Evolutionary conservation across 2,888 invertebrate genomes (phyloP).

Genomic region (Drosophila paramelanica): DNA sequence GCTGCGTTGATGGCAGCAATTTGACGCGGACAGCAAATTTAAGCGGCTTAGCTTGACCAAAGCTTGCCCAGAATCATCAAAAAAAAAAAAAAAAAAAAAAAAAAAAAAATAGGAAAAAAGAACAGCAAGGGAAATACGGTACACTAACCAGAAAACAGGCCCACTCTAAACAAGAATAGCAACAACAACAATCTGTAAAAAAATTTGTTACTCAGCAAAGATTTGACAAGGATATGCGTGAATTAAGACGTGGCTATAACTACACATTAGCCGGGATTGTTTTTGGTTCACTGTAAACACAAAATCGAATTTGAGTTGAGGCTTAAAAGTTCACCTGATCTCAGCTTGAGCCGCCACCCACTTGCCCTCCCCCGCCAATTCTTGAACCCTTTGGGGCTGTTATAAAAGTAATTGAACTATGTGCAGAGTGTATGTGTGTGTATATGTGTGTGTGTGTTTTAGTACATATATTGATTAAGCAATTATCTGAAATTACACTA

Average conservation of each 20-base stretch:
- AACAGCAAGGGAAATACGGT: background rate
- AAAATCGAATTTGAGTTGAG: background rate
- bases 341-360: background rate
- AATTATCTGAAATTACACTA: conserved; percentile 69
- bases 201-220: conserved; percentile 43
- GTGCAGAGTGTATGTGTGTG: background rate
- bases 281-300: background rate
- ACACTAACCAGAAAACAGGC: background rate
- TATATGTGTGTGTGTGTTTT: background rate
- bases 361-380: background rate
- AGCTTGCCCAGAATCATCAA: conserved; percentile 40
- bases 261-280: conserved; percentile 8
- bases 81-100: conserved; percentile 2
- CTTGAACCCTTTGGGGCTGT: conserved; percentile 5
- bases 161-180: background rate
- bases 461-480: conserved; percentile 68
- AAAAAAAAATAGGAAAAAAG: background rate
- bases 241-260: conserved; percentile 30
- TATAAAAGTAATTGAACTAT: conserved; percentile 51
- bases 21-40: conserved; percentile 73
- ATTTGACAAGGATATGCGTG: conserved; percentile 52
- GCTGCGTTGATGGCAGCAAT: conserved; percentile 74
- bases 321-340: conserved; percentile 12
- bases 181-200: conserved; percentile 8
- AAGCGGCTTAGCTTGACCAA: conserved; percentile 77